Conservation (phyloP, 1,140 invertebrate species). For the Rhopalosiphum padi region DNA sequence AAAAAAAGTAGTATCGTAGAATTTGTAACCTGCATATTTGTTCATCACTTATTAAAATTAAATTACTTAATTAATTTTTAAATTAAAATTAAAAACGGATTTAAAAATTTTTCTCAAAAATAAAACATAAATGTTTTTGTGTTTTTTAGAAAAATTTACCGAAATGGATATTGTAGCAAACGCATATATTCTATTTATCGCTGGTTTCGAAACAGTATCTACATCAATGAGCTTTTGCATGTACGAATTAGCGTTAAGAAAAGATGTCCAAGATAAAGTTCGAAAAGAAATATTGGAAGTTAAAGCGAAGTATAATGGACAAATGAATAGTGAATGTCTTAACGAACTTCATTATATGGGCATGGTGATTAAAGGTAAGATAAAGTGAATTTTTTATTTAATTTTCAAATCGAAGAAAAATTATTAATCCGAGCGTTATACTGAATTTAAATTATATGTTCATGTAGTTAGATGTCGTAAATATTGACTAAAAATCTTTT, state of each 20-base stretch:
- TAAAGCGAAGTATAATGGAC: conserved; percentile 63
- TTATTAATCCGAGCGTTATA: not conserved
- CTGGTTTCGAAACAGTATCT: conserved; percentile 70
- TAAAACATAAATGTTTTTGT: not conserved
- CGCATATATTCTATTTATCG: conserved; percentile 65
- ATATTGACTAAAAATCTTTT: too few species aligned
- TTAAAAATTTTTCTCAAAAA: not conserved
- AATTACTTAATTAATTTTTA: not conserved
- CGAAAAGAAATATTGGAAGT: conserved; percentile 68
- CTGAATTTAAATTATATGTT: not conserved
- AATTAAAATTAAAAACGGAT: not conserved
- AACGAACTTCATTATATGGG: conserved; percentile 67
- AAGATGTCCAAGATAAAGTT: conserved; percentile 68
- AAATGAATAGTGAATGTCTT: conserved; percentile 66
- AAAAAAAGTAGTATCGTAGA: not conserved
- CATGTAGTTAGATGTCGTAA: too few species aligned
- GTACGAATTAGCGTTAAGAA: conserved; percentile 66
- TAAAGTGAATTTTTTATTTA: not conserved
- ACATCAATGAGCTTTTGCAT: conserved; percentile 65
- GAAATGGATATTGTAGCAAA: conserved; percentile 59
- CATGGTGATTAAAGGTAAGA: conserved; percentile 67
- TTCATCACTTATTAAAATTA: not conserved
- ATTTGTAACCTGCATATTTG: not conserved
- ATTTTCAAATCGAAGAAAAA: not conserved
- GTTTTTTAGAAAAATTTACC: conserved; percentile 52